phyloP scores from a whole-genome alignment of 1,140 invertebrate genomes.

The Rhysida immarginata region DNA sequence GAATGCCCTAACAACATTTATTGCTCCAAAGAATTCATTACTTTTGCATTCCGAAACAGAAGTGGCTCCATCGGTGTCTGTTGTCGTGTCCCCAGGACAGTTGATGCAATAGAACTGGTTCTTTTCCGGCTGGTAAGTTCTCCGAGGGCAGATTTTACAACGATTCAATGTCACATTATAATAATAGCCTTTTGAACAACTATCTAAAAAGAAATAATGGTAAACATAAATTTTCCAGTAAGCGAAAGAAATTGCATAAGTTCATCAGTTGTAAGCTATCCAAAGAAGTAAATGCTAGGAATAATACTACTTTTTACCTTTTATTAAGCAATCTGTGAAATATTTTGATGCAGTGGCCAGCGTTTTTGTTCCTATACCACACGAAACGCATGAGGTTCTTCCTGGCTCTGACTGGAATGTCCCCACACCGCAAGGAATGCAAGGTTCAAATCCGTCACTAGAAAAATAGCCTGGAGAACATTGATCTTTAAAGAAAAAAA shows the following conservation, averaged over 20 bases:
- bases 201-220: slow-evolving; percentile 1
- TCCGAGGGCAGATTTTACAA: neutral
- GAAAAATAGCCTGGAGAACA: slow-evolving; percentile 5
- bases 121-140: slow-evolving; percentile 2
- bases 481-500: neutral
- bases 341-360: neutral
- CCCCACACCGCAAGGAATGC: neutral
- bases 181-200: neutral
- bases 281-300: neutral
- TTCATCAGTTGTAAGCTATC: neutral
- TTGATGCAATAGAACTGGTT: slow-evolving; percentile 23
- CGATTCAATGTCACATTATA: neutral
- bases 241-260: neutral
- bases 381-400: neutral
- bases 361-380: neutral
- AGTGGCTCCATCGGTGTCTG: slow-evolving; percentile 13
- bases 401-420: slow-evolving; percentile 4
- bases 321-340: neutral
- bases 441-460: slow-evolving; percentile 4
- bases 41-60: slow-evolving; percentile 15
- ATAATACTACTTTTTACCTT: neutral
- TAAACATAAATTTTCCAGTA: neutral
- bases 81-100: slow-evolving; percentile 19
- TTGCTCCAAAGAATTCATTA: slow-evolving; percentile 1
- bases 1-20: too few relatives aligned